These are phyloP conservation scores for Catharus minimus DNA, from an alignment of 2,113 vertebrate species.

Conservation along the genomic window DNA sequence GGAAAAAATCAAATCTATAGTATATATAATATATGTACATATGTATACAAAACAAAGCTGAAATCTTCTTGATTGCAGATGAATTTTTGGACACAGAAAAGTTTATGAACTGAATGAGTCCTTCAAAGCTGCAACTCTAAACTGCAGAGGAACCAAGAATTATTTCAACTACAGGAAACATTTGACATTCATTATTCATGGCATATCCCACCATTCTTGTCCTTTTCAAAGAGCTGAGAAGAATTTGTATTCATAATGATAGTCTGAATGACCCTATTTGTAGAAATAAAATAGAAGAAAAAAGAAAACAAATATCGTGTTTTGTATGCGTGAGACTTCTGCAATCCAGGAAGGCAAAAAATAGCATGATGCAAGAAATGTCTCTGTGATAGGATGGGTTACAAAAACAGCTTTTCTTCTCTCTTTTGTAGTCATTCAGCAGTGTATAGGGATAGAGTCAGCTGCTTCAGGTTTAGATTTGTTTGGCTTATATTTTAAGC, in stretches of 20 bases:
- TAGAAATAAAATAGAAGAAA: slow-evolving; percentile 23
- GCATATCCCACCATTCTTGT: slow-evolving; percentile 37
- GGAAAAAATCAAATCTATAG: neutral
- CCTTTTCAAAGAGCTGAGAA: slow-evolving; percentile 56
- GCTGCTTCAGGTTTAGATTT: neutral
- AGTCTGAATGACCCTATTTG: slow-evolving; percentile 28
- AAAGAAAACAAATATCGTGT: neutral
- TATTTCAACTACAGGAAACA: slow-evolving; percentile 46
- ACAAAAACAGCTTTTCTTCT: neutral
- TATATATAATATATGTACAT: neutral
- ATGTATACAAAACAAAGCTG: neutral
- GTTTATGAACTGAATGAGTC: neutral
- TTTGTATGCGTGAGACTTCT: neutral
- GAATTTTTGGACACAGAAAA: neutral
- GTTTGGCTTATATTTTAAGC: neutral
- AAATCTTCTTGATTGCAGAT: neutral
- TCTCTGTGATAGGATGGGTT: neutral
- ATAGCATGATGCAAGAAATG: neutral
- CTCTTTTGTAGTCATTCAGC: neutral
- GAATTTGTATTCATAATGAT: slow-evolving; percentile 25
- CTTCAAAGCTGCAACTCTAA: neutral
- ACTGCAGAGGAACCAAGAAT: neutral
- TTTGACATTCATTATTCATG: slow-evolving; percentile 64
- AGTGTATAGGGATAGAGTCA: neutral
- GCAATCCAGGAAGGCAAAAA: neutral